These are phyloP conservation scores for Poeciliopsis turrubarensis DNA, from an alignment of 2,113 vertebrate species.

Conservation along the genomic window DNA sequence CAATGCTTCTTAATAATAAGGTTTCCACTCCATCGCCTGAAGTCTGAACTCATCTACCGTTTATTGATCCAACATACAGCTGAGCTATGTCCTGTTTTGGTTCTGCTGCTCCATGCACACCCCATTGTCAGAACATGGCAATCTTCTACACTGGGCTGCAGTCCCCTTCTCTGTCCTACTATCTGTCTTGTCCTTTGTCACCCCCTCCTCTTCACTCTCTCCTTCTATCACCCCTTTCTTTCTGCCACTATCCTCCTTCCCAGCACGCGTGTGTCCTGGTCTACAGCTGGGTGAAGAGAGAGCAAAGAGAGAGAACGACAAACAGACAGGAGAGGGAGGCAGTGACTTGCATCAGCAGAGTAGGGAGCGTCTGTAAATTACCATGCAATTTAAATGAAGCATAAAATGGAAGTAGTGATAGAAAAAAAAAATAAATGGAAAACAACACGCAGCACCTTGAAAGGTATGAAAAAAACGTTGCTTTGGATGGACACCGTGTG, in stretches of 20 bases:
- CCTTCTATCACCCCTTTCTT: constrained; percentile 38
- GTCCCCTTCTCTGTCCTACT: constrained; percentile 54
- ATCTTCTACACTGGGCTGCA: constrained; percentile 50
- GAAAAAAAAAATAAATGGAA: neutral
- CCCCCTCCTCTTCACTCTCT: constrained; percentile 20
- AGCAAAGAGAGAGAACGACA: constrained; percentile 23
- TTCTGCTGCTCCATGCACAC: constrained; percentile 52
- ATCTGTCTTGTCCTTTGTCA: constrained; percentile 47
- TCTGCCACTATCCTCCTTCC: constrained; percentile 55
- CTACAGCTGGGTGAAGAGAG: constrained; percentile 61
- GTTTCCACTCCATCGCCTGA: constrained; percentile 18
- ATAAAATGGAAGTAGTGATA: constrained; percentile 7
- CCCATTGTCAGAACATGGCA: constrained; percentile 55
- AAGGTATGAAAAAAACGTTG: neutral
- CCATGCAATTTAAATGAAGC: constrained; percentile 54
- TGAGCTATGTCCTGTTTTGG: constrained; percentile 57
- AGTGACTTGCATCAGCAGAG: constrained; percentile 71
- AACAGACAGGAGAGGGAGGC: constrained; percentile 51
- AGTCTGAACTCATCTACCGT: constrained; percentile 44
- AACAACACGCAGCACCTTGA: neutral
- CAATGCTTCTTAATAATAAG: constrained; percentile 35
- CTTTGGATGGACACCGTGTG: neutral
- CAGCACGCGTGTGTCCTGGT: constrained; percentile 61
- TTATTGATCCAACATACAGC: constrained; percentile 56
- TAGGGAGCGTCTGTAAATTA: constrained; percentile 81